Evolutionary conservation across 2,888 invertebrate species (phyloP).

Genomic region (Ophion ellenae): DNA sequence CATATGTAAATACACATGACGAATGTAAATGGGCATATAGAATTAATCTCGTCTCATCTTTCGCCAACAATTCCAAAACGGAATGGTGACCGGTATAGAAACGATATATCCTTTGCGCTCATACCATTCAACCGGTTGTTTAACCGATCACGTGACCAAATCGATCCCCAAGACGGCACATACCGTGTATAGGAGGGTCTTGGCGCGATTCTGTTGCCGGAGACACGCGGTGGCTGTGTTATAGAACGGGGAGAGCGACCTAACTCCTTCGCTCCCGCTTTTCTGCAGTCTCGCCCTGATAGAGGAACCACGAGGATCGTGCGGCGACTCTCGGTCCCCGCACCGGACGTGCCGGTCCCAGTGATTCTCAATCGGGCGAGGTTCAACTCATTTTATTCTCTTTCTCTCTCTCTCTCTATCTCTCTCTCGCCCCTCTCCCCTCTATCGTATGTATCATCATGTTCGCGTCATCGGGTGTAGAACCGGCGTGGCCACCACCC

Average conservation of each 20-base stretch:
- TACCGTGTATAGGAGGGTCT: neutral
- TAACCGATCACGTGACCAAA: neutral
- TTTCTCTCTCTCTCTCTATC: constrained; percentile 20
- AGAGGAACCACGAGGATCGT: constrained; percentile 64
- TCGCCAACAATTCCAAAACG: neutral
- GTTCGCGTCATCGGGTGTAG: constrained; percentile 55
- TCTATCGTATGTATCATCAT: constrained; percentile 44
- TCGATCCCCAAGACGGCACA: neutral
- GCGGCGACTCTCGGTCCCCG: constrained; percentile 70
- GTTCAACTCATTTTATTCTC: constrained; percentile 10
- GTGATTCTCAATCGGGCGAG: constrained; percentile 74
- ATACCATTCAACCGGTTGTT: constrained; percentile 6
- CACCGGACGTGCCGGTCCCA: constrained; percentile 76
- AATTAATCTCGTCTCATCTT: neutral
- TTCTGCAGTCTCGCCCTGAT: constrained; percentile 38
- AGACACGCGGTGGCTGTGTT: constrained; percentile 13
- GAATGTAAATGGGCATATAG: no score
- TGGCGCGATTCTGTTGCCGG: constrained; percentile 32
- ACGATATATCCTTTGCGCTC: neutral
- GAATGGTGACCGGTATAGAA: neutral
- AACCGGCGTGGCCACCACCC: constrained; percentile 58
- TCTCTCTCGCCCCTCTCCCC: constrained; percentile 12
- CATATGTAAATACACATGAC: no score
- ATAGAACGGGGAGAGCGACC: constrained; percentile 11
- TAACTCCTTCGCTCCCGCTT: constrained; percentile 17